These are phyloP conservation scores for Drosophila seguyi DNA, from an alignment of 1,140 invertebrate species.

Conservation along the genomic window DNA sequence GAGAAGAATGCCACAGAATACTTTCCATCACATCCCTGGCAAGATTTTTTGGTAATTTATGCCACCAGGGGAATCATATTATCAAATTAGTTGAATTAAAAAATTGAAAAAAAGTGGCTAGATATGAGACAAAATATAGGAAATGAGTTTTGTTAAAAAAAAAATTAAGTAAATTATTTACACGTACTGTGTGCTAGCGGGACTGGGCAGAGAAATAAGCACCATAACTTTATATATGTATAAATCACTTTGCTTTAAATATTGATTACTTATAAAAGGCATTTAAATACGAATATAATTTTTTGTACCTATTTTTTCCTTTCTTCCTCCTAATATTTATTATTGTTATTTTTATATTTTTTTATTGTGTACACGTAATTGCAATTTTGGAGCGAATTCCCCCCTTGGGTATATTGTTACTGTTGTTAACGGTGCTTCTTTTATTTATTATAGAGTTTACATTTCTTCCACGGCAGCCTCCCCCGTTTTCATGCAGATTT, in stretches of 20 bases:
- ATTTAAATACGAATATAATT: not conserved
- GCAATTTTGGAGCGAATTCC: conserved; percentile 12
- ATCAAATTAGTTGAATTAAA: no score
- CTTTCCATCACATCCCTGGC: not conserved
- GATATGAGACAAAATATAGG: no score
- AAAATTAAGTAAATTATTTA: no score
- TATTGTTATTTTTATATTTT: not conserved
- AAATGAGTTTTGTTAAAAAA: no score
- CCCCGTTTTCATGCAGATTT: conserved; percentile 27
- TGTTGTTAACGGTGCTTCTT: conserved; percentile 38
- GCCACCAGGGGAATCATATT: not conserved
- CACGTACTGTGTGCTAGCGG: no score
- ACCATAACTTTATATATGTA: no score
- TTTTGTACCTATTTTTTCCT: not conserved
- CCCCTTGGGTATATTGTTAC: conserved; percentile 43
- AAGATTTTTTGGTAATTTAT: not conserved
- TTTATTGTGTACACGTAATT: conserved; percentile 6
- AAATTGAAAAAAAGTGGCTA: no score
- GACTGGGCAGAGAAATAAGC: no score
- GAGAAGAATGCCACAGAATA: not conserved
- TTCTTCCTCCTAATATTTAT: not conserved
- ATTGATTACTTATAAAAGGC: no score
- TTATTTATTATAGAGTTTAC: conserved; percentile 30
- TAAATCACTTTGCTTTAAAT: no score
- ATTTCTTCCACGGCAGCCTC: conserved; percentile 26